Percentiles rank a stretch among this genome's conserved stretches.
These are phyloP conservation scores for Platyscapa corneri DNA, from an alignment of 1,140 invertebrate genomes.

Conservation along the genomic window DNA sequence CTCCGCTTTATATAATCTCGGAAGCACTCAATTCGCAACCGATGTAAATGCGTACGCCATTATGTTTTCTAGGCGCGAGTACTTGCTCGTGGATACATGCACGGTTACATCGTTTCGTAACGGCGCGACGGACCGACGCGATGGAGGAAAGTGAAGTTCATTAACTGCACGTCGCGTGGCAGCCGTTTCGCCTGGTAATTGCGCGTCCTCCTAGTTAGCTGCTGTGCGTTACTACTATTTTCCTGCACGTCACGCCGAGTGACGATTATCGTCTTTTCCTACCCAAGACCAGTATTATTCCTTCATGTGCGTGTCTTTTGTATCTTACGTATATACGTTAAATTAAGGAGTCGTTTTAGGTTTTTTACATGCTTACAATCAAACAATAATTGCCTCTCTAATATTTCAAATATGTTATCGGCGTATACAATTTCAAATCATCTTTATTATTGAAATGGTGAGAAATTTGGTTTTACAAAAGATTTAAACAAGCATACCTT, in stretches of 20 bases:
- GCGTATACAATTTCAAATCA: no score
- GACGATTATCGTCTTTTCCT: background rate
- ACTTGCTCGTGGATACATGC: background rate
- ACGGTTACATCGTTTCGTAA: slow-evolving; percentile 38
- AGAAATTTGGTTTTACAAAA: no score
- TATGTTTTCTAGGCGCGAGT: slow-evolving; percentile 28
- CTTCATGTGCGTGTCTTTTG: no score
- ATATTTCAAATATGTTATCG: no score
- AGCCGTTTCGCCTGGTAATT: background rate
- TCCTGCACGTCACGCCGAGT: background rate
- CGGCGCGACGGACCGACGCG: slow-evolving; percentile 12
- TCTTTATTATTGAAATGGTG: no score
- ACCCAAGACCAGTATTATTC: no score
- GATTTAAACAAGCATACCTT: no score
- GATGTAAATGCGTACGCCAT: background rate
- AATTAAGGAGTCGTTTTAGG: no score
- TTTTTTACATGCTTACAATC: no score
- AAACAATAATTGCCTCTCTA: no score
- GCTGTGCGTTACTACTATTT: background rate
- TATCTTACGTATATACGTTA: no score
- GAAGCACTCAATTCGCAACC: background rate
- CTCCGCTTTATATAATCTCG: slow-evolving; percentile 4
- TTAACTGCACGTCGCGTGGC: slow-evolving; percentile 37
- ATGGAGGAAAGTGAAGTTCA: slow-evolving; percentile 47
- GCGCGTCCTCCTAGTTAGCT: slow-evolving; percentile 2